A percentile compares a stretch with the other conserved stretches of the same genome.
These are phyloP conservation scores for Calypte anna DNA, from an alignment of 2,113 vertebrate species.

Conservation along the genomic window DNA sequence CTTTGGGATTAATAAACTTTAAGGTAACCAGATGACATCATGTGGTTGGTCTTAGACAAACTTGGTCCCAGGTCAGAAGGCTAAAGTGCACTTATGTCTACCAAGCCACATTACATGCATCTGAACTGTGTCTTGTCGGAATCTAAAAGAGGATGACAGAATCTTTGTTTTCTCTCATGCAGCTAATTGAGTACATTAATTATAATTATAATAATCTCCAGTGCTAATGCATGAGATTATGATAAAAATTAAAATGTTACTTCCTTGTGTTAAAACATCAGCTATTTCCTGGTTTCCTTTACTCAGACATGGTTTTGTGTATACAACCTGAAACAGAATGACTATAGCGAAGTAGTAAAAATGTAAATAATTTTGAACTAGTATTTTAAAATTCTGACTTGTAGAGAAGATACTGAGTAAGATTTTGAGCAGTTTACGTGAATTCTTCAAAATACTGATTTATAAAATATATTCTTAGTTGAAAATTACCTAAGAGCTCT, in stretches of 20 bases:
- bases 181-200: background rate
- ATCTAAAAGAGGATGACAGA: background rate
- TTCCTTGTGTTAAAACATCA: background rate
- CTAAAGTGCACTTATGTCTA: background rate
- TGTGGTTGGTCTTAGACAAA: fast-evolving
- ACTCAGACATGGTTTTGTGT: background rate
- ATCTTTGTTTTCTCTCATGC: background rate
- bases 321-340: background rate
- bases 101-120: fast-evolving
- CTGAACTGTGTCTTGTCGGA: background rate
- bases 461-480: background rate
- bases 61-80: background rate
- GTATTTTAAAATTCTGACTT: background rate
- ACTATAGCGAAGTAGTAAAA: background rate
- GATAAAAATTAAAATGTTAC: background rate
- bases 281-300: background rate
- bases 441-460: background rate
- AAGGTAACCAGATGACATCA: background rate
- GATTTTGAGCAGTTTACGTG: background rate
- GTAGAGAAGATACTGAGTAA: background rate
- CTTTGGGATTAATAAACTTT: background rate
- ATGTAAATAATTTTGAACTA: background rate
- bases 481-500: background rate
- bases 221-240: background rate
- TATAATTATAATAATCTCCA: background rate